Evolutionary conservation across 2,113 vertebrate genomes (phyloP).

Genomic region (Zingel zingel): DNA sequence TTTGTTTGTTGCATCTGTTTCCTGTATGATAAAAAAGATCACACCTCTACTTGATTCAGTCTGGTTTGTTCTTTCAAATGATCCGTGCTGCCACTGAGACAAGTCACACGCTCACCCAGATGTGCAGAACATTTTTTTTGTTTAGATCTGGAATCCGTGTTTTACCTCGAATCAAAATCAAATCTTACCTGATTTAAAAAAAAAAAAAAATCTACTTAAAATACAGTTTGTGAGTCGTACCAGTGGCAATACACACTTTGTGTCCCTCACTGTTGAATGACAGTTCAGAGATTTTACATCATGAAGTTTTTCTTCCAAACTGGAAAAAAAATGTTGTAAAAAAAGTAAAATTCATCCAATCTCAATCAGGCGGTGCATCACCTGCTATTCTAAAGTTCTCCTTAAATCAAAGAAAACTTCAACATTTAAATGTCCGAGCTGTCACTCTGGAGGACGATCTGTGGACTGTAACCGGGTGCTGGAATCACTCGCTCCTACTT

Average conservation of each 20-base stretch:
- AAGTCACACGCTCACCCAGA: conserved; percentile 20
- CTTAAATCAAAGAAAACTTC: neutral
- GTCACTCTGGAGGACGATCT: conserved; percentile 53
- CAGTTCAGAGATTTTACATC: conserved; percentile 65
- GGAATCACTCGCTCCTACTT: conserved; percentile 80
- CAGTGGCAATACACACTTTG: conserved; percentile 41
- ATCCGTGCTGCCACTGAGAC: conserved; percentile 38
- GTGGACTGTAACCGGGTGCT: conserved; percentile 73
- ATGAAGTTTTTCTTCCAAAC: conserved; percentile 5
- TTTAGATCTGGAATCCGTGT: neutral
- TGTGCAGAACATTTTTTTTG: neutral
- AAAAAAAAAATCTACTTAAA: neutral
- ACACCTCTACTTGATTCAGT: conserved; percentile 51
- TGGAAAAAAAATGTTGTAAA: too few species aligned
- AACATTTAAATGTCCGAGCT: conserved; percentile 57
- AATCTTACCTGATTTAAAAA: neutral
- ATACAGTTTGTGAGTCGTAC: conserved; percentile 5
- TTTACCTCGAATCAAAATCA: neutral
- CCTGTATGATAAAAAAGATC: conserved; percentile 55
- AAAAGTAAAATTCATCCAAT: too few species aligned
- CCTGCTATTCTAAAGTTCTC: neutral
- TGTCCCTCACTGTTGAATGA: conserved; percentile 59
- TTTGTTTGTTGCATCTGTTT: conserved; percentile 41
- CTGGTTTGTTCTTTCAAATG: conserved; percentile 57
- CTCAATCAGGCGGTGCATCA: too few species aligned